Conservation (phyloP, 2,113 vertebrate species). For the Calypte anna region DNA sequence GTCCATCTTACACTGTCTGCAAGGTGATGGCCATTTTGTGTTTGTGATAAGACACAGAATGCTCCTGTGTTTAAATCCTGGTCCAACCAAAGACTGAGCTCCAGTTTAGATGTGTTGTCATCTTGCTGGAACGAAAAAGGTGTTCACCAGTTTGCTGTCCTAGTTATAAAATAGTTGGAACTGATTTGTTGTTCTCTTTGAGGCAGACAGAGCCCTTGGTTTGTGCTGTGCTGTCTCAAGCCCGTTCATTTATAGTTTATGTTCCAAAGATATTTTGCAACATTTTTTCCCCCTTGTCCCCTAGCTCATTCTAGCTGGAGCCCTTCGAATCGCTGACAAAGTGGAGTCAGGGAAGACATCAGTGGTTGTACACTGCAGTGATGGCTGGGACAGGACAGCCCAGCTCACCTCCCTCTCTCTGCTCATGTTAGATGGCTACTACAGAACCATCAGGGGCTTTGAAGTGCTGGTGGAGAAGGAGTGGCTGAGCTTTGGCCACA, state of each 20-base stretch:
- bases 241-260: background rate
- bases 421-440: constrained; percentile 94
- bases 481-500: constrained; percentile 96
- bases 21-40: background rate
- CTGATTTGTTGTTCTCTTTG: background rate
- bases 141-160: background rate
- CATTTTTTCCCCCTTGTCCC: background rate
- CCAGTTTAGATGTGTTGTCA: background rate
- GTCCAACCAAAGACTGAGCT: background rate
- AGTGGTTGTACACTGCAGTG: constrained; percentile 95
- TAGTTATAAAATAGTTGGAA: background rate
- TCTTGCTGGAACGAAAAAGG: background rate
- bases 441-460: constrained; percentile 92
- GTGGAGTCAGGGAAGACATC: constrained; percentile 96
- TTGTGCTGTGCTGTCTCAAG: constrained; percentile 13
- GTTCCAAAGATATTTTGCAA: background rate
- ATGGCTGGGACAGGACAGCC: constrained; percentile 94
- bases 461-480: constrained; percentile 95
- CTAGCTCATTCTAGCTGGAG: constrained; percentile 93
- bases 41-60: background rate
- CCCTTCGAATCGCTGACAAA: constrained; percentile 93
- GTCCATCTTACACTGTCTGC: background rate
- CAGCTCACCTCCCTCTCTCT: constrained; percentile 94
- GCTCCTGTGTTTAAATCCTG: background rate
- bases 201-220: constrained; percentile 5